phyloP scores from a whole-genome alignment of 1,140 invertebrate genomes.

The Hylaeus anthracinus region DNA sequence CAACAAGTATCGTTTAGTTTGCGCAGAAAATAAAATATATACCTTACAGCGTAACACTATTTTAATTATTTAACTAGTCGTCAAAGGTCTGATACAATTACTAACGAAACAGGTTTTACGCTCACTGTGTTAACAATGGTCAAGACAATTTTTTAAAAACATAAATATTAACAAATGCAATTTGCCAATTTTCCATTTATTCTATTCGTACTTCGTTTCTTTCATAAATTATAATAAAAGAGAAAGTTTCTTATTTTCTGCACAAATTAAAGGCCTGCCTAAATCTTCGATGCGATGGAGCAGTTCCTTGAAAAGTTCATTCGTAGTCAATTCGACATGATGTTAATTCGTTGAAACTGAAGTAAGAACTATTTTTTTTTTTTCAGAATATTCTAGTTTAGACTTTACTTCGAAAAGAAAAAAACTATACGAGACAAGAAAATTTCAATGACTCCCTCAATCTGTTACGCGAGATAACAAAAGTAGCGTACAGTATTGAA shows the following conservation, averaged over 20 bases:
- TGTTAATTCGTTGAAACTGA: background rate
- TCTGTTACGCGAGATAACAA: background rate
- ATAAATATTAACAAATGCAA: slow-evolving; percentile 11
- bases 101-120: background rate
- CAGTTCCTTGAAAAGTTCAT: slow-evolving; percentile 30
- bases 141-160: slow-evolving; percentile 37
- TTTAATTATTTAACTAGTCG: background rate
- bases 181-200: slow-evolving; percentile 1
- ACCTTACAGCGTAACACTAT: slow-evolving; percentile 1
- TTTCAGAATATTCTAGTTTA: background rate
- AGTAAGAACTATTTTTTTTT: slow-evolving; percentile 1
- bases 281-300: slow-evolving; percentile 68
- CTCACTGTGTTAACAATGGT: background rate
- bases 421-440: slow-evolving; percentile 1
- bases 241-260: slow-evolving; percentile 76
- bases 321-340: slow-evolving; percentile 6
- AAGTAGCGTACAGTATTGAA: slow-evolving; percentile 50
- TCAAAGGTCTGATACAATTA: slow-evolving; percentile 3
- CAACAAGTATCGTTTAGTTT: slow-evolving; percentile 81
- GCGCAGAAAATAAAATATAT: slow-evolving; percentile 79
- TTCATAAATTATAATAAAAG: background rate
- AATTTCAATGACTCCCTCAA: background rate
- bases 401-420: background rate
- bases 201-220: background rate
- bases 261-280: slow-evolving; percentile 79